Base-by-base conservation (phyloP, 2,797 vertebrate species). In the Sardinella longiceps region DNA sequence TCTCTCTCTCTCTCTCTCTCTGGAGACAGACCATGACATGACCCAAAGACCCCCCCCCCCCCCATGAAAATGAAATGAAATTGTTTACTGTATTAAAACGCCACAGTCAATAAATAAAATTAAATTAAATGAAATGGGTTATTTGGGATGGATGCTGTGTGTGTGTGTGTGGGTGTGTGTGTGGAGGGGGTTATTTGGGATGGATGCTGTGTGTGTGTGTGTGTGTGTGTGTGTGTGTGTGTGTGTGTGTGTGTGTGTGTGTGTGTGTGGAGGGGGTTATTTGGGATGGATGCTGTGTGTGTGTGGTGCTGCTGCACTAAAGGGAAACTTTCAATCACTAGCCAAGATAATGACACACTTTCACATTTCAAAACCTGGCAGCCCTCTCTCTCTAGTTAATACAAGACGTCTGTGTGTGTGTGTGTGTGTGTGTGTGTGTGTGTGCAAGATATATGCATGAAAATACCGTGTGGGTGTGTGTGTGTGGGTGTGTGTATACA, bases 81-180 rank as follows among this genome's bases (percentile, higher is more conserved):
- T 48, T 20, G 94, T 95, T 95, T 95, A 93, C 95, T 94, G 94
- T 94, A 95, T 95, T 96, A 96, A 95, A 96, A 95, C 94, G 90
- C 92, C 93, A 85, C 94, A 95, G 93, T 93, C 94, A 93, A 94
- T 96, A 95, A 94, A 94, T 94, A 91, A 83, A 90, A 91, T 92
- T 6, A 83, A n/a, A n/a, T n/a, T n/a, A n/a, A n/a, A n/a, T n/a
- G n/a, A n/a, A n/a, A n/a, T n/a, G n/a, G 74, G 86, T 91, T 93
- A 95, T 95, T 95, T 91, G 90, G 95, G 93, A 95, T 96, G 97
- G 96, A 95, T 95, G 96, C 50, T 53, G 50, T 53, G 15, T 53
- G 91, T 89, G 85, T 82, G 85, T 91, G 45, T 45, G 45, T 45
- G 45, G 3, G 45, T 45, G 45, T 45, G 45, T 45, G 45, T 45